Percentiles rank a stretch among this genome's conserved stretches.
Evolutionary conservation across 2,888 invertebrate species (phyloP).

Genomic region (Cantharis flavilabris): DNA sequence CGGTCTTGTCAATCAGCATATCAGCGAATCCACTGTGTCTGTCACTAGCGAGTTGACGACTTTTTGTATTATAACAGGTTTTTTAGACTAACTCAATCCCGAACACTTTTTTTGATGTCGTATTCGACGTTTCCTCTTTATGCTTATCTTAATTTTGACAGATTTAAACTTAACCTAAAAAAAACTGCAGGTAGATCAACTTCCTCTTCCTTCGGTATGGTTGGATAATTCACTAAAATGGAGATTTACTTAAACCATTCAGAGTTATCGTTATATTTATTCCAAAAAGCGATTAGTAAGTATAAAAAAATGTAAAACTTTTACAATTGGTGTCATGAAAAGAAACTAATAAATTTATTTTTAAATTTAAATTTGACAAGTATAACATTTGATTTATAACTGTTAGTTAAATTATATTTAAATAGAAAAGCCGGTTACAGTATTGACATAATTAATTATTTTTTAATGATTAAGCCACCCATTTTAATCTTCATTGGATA

Average conservation of each 20-base stretch:
- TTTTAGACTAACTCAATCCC: neutral
- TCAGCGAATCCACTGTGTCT: conserved; percentile 33
- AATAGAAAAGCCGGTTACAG: neutral
- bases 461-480: conserved; percentile 18
- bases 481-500: conserved; percentile 7
- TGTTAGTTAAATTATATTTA: neutral
- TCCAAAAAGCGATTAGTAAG: neutral
- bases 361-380: conserved; percentile 3
- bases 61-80: conserved; percentile 5
- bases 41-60: conserved; percentile 28
- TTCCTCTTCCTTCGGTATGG: neutral
- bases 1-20: conserved; percentile 38
- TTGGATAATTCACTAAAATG: neutral
- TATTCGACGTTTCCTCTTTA: neutral
- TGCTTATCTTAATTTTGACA: neutral
- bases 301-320: neutral
- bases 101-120: neutral
- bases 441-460: conserved; percentile 12
- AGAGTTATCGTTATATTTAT: neutral
- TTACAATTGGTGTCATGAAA: neutral
- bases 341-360: conserved; percentile 1
- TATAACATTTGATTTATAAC: neutral
- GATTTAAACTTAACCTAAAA: neutral
- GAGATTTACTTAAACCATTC: neutral
- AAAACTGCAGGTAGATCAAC: neutral